Evolutionary conservation across 1,140 invertebrate species (phyloP), one percentile per base, ranked within the genome.

Genomic region (Heliconius congener): DNA sequence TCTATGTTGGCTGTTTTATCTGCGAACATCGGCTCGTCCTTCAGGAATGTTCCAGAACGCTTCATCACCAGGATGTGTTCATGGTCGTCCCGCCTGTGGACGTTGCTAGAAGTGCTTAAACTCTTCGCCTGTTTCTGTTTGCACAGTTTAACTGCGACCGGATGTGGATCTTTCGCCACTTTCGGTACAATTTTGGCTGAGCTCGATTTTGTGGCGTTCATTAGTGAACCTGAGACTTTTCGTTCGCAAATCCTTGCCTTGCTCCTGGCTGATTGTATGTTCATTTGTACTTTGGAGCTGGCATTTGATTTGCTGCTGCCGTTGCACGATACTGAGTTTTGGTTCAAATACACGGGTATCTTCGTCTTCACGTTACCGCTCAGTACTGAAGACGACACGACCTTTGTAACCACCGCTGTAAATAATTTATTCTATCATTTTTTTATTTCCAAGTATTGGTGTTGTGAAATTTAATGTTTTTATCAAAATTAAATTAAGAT

Each of bases 41-140:
- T 97, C 11, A 97, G 91, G 85, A 97, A 97, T 0, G 97, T 97
- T 16, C 96, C 96, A 1, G 97, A 97, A 78, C 97, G 90, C 77
- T 94, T 93, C 88, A 95, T 94, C 2, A 84, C 83, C 2, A 95
- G 93, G 23, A 92, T 87, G 8, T 86, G 71, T 37, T 85, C 82
- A 2, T 82, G 74, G 1, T 81, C 84, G 8, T 85, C 80, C 9
- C 81, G 79, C 71, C 73, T 80, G 9, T 76, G 74, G 8, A 23
- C 27, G 18, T 27, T 70, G 27, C 57, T 27, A 13, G 55, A 66
- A 27, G 66, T 55, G 78, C 37, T 76, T 18, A 37, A 73, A 50
- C 77, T 77, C 60, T 71, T 57, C 30, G 23, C 11, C 71, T 39
- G 74, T 78, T 83, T 81, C 30, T 73, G 74, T 71, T 74, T 81